Conservation (phyloP, 2,888 invertebrate species). For the Xylophagus ater region DNA sequence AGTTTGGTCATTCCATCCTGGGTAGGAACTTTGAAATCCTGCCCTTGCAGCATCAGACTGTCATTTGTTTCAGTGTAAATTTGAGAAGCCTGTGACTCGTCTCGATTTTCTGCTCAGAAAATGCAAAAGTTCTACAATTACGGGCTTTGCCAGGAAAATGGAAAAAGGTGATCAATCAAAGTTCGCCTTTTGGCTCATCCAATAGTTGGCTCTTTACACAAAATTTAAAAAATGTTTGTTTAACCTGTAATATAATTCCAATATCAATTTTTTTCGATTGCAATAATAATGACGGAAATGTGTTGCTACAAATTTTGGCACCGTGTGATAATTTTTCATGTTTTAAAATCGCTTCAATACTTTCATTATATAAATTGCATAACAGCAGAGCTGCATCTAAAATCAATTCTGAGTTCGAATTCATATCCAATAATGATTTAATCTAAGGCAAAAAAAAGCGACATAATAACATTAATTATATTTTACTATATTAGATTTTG, state of each 20-base stretch:
- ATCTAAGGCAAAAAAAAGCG: constrained; percentile 12
- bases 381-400: constrained; percentile 18
- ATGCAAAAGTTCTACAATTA: too few relatives aligned
- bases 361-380: constrained; percentile 16
- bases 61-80: too few relatives aligned
- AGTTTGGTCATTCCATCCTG: too few relatives aligned
- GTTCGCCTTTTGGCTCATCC: not conserved
- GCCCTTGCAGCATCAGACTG: too few relatives aligned
- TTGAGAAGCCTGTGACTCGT: too few relatives aligned
- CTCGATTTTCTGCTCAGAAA: too few relatives aligned
- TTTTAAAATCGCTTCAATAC: constrained; percentile 14
- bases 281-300: constrained; percentile 58
- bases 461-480: not conserved
- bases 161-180: too few relatives aligned
- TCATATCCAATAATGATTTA: constrained; percentile 18
- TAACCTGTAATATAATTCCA: constrained; percentile 61
- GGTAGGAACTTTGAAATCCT: too few relatives aligned
- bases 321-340: constrained; percentile 16
- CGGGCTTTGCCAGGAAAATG: too few relatives aligned
- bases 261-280: constrained; percentile 61
- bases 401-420: constrained; percentile 14
- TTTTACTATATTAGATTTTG: not conserved
- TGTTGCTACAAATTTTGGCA: constrained; percentile 55
- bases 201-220: constrained; percentile 7
- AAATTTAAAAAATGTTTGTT: constrained; percentile 11